Evolutionary conservation across 2,797 vertebrate species (phyloP).

Genomic region (Sparus aurata): DNA sequence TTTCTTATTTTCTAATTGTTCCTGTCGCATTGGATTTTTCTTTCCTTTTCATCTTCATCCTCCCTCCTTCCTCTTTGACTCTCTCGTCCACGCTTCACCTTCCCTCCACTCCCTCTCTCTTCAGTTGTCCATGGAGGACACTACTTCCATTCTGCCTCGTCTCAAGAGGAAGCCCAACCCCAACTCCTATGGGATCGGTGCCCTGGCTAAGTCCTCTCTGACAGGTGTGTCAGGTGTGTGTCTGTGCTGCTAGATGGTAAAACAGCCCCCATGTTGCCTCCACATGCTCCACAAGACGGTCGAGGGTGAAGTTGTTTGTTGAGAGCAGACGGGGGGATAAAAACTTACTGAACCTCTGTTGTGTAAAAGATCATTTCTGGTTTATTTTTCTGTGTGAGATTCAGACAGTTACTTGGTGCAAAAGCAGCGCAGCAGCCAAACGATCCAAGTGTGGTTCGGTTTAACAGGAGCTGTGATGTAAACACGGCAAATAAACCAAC

Average conservation of each 20-base stretch:
- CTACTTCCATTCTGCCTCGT: constrained; percentile 97
- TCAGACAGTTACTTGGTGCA: constrained; percentile 27
- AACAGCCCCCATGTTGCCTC: constrained; percentile 86
- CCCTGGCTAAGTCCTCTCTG: constrained; percentile 99
- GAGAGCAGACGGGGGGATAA: constrained; percentile 21
- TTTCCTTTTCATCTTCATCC: constrained; percentile 1
- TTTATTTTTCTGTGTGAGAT: constrained; percentile 33
- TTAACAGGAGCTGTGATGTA: neutral
- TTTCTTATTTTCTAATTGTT: constrained; percentile 28
- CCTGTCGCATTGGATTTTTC: constrained; percentile 4
- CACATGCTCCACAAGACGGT: constrained; percentile 62
- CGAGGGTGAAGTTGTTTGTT: constrained; percentile 55
- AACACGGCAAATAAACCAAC: neutral
- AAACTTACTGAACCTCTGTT: neutral
- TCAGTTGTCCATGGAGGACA: constrained; percentile 98
- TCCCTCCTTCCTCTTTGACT: neutral
- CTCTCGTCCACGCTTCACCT: neutral
- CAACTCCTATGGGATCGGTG: constrained; percentile 96
- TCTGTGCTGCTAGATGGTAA: constrained; percentile 84
- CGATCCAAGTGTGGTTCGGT: constrained; percentile 4
- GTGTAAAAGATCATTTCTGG: constrained; percentile 38
- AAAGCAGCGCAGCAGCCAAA: constrained; percentile 9
- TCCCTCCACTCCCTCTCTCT: constrained; percentile 33
- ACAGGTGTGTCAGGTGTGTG: constrained; percentile 95
- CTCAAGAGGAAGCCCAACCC: constrained; percentile 89